Evolutionary conservation across 2,888 invertebrate genomes (phyloP).

Genomic region (Ceriagrion tenellum): DNA sequence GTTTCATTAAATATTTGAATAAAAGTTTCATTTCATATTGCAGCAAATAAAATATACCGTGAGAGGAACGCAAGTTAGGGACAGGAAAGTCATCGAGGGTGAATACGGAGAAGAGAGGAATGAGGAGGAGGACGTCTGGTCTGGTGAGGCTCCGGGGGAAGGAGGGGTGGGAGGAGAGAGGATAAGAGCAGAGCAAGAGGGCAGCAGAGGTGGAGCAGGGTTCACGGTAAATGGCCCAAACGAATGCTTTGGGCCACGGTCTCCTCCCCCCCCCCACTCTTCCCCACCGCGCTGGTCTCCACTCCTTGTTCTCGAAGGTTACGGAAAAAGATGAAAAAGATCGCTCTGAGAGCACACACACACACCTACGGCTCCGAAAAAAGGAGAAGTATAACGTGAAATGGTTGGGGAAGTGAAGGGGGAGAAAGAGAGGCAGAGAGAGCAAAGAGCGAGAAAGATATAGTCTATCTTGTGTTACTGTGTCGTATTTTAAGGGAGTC

Average conservation of each 20-base stretch:
- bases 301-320: neutral
- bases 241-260: conserved; percentile 20
- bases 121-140: neutral
- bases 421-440: neutral
- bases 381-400: neutral
- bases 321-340: conserved; percentile 41
- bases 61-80: neutral
- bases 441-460: conserved; percentile 35
- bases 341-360: conserved; percentile 2
- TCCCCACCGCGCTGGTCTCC: neutral
- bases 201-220: conserved; percentile 55
- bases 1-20: too few species aligned
- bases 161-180: neutral
- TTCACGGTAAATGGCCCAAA: conserved; percentile 64
- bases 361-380: neutral
- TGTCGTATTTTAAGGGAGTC: conserved; percentile 66
- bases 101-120: neutral
- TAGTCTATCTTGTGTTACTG: conserved; percentile 64
- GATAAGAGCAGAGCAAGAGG: neutral
- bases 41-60: too few species aligned
- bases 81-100: too few species aligned
- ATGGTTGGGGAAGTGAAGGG: neutral
- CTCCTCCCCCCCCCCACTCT: neutral
- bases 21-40: too few species aligned
- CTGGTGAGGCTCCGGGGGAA: neutral